These are phyloP conservation scores for Reticulitermes speratus DNA, from an alignment of 1,140 invertebrate species.

Conservation along the genomic window DNA sequence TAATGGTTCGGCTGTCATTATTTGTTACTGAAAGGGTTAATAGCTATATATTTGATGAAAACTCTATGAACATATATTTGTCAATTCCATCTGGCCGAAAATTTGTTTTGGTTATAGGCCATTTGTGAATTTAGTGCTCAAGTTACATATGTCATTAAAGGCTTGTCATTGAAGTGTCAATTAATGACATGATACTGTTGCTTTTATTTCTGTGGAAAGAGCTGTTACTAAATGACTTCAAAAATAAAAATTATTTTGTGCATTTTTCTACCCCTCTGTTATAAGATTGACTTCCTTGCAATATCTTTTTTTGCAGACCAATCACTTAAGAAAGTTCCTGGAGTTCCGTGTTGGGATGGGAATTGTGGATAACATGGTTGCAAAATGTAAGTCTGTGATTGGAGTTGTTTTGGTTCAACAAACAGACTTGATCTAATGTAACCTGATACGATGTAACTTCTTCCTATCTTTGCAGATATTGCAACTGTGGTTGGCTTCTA, in stretches of 20 bases:
- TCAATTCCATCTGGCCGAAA: neutral
- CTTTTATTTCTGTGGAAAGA: neutral
- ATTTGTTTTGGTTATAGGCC: neutral
- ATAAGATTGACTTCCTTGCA: too few relatives aligned
- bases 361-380: conserved; percentile 92
- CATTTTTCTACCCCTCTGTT: neutral
- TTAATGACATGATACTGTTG: neutral
- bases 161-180: neutral
- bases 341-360: conserved; percentile 92
- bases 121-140: neutral
- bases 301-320: conserved; percentile 52
- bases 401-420: neutral
- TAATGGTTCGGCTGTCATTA: too few relatives aligned
- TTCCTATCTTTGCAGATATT: conserved; percentile 65
- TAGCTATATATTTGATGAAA: too few relatives aligned
- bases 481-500: conserved; percentile 94
- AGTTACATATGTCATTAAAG: neutral
- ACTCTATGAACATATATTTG: neutral
- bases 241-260: neutral
- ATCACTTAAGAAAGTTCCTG: conserved; percentile 84
- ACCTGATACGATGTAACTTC: neutral
- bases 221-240: conserved; percentile 6
- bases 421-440: neutral
- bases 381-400: conserved; percentile 79
- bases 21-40: too few relatives aligned